phyloP scores from a whole-genome alignment of 2,113 vertebrate species.

The Microcebus griseorufus region DNA sequence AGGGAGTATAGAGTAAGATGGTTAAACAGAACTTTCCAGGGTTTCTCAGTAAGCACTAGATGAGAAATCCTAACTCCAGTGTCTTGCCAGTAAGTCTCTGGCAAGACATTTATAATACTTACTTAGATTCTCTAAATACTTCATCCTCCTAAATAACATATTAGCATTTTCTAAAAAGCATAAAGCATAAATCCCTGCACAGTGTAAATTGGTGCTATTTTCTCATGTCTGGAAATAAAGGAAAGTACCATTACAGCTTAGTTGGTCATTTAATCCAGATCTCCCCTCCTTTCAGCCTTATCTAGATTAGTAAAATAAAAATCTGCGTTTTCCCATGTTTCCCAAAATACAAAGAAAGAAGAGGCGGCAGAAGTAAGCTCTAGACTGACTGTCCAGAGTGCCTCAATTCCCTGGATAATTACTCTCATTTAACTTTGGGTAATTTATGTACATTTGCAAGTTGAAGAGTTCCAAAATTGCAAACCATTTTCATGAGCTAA shows the following conservation, averaged over 20 bases:
- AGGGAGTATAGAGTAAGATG: not conserved
- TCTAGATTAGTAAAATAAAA: not conserved
- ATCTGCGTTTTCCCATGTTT: not conserved
- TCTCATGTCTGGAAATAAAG: not conserved
- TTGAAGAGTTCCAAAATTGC: not conserved
- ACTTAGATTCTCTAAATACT: not conserved
- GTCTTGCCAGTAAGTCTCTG: not conserved
- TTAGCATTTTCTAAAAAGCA: not conserved
- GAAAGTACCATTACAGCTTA: not conserved
- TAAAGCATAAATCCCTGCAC: not conserved
- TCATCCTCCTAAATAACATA: not conserved
- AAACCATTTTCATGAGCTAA: constrained; percentile 37
- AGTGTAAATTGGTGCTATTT: not conserved
- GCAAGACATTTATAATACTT: not conserved
- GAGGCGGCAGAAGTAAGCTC: not conserved
- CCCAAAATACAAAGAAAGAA: constrained; percentile 14
- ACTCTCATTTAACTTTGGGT: not conserved
- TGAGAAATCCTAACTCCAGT: not conserved
- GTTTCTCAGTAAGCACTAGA: not conserved
- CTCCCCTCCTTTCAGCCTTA: not conserved
- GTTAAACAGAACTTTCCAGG: not conserved
- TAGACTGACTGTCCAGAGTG: not conserved
- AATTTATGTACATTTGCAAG: not conserved
- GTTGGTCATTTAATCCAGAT: not conserved
- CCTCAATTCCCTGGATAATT: not conserved